These are phyloP conservation scores for Pyrochroa serraticornis DNA, from an alignment of 2,888 invertebrate genomes.

Conservation along the genomic window DNA sequence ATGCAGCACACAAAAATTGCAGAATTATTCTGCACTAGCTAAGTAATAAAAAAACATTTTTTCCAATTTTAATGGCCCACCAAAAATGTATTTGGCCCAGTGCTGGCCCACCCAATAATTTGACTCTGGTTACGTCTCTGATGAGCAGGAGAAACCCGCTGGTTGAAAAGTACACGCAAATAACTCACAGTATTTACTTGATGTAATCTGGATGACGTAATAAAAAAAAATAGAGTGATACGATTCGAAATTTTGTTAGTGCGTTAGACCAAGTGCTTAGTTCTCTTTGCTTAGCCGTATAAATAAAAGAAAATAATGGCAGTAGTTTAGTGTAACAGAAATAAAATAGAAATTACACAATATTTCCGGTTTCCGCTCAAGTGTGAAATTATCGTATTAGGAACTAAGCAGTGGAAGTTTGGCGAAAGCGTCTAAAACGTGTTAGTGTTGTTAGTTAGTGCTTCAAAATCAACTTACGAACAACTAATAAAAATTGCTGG, in stretches of 20 bases:
- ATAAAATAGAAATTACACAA: no score
- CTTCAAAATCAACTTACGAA: conserved; percentile 43
- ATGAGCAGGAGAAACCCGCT: no score
- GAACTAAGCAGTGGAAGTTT: not conserved
- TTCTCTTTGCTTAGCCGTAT: not conserved
- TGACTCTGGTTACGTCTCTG: no score
- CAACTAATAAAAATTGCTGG: conserved; percentile 38
- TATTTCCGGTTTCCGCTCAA: no score
- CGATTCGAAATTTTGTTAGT: conserved; percentile 1
- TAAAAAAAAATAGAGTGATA: no score
- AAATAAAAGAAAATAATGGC: not conserved
- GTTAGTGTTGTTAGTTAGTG: conserved; percentile 24
- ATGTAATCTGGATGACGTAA: not conserved
- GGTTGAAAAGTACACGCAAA: not conserved
- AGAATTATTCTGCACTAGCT: no score
- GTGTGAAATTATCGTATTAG: no score
- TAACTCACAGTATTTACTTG: not conserved
- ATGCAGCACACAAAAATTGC: no score
- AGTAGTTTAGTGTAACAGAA: not conserved
- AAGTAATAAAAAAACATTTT: not conserved
- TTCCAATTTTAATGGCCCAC: not conserved
- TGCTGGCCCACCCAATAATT: no score
- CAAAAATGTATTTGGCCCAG: no score
- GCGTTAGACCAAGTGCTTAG: not conserved
- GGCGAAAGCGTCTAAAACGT: not conserved